Percentiles rank a stretch among this genome's conserved stretches.
Conservation (phyloP, 2,113 vertebrate species). For the Jacana jacana region DNA sequence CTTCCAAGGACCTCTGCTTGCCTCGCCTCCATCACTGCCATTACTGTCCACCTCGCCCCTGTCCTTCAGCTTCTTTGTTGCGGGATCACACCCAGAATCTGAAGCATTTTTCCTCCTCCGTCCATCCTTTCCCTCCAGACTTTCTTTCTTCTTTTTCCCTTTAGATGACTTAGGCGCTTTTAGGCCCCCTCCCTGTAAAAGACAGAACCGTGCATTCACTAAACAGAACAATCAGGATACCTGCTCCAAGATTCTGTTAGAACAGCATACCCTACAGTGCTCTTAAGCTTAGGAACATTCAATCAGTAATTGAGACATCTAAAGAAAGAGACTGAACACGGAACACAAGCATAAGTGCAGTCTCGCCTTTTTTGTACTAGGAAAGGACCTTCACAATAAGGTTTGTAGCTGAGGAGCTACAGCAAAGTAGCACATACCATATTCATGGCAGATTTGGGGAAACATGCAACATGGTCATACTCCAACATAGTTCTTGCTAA, state of each 20-base stretch:
- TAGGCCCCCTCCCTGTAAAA: conserved; percentile 68
- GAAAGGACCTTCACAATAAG: not conserved
- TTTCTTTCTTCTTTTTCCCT: conserved; percentile 86
- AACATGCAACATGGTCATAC: not conserved
- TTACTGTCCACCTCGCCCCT: conserved; percentile 81
- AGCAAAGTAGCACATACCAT: not conserved
- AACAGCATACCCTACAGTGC: not conserved
- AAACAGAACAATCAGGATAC: not conserved
- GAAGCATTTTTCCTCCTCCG: conserved; percentile 89
- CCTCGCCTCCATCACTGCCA: conserved; percentile 77
- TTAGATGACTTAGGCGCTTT: conserved; percentile 77
- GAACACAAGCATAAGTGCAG: not conserved
- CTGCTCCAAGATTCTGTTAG: not conserved
- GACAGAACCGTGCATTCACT: conserved; percentile 30
- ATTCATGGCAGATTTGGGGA: not conserved
- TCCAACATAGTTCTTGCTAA: not conserved
- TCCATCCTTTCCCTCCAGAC: conserved; percentile 87
- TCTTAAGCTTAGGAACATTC: not conserved
- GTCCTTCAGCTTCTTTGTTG: conserved; percentile 92
- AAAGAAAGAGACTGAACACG: not conserved
- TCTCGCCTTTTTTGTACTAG: not conserved
- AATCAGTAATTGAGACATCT: not conserved
- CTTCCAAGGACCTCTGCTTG: conserved; percentile 82
- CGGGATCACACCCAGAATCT: conserved; percentile 89
- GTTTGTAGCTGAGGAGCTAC: not conserved